Base-by-base conservation (phyloP, 2,113 vertebrate species). In the Pyxicephalus adspersus region DNA sequence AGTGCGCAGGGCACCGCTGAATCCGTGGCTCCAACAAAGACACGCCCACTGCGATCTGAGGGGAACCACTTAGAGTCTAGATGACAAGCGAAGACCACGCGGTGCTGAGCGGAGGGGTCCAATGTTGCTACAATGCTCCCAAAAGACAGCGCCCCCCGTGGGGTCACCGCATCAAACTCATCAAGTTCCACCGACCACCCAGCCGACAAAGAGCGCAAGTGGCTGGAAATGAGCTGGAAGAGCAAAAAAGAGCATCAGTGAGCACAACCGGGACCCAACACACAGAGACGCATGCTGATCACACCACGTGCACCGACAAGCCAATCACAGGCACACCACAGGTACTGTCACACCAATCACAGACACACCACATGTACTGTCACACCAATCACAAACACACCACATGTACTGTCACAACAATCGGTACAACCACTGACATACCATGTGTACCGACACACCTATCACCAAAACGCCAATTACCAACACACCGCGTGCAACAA, bases 1-100 rank as follows among this genome's bases (percentile, higher is more conserved):
- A 95, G 90, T 60, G 95, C 92, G 3, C 95, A 96, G 38, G 96
- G 95, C 31, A 96, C 91, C 0, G 96, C 96, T 0, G 96, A 97
- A 85, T 98, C 96, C 0, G 94, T 95, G 82, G 95, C 96, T 0
- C 95, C 96, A 19, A 97, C 64, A 38, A 97, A 98, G 11, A 87
- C 80, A 57, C 74, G 80, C 8, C 86, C 61, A 22, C 38, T 85
- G 0, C 86, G 83, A 50, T 91, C 90, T 0, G 85, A 61, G 0
- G 92, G 91, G 64, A 96, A 84, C 60, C 88, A 85, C 86, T 98
- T 97, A 4, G 95, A 95, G 90, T 97, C 96, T 0, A 96, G 95
- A 88, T 98, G 96, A 84, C 96, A 97, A 55, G 94, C 92, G 0
- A 97, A 89, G 4, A 92, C 91, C 57, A 98, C 89, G 76, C 93